phyloP scores from a whole-genome alignment of 2,113 vertebrate genomes.

The Cyprinodon brontotheroides region DNA sequence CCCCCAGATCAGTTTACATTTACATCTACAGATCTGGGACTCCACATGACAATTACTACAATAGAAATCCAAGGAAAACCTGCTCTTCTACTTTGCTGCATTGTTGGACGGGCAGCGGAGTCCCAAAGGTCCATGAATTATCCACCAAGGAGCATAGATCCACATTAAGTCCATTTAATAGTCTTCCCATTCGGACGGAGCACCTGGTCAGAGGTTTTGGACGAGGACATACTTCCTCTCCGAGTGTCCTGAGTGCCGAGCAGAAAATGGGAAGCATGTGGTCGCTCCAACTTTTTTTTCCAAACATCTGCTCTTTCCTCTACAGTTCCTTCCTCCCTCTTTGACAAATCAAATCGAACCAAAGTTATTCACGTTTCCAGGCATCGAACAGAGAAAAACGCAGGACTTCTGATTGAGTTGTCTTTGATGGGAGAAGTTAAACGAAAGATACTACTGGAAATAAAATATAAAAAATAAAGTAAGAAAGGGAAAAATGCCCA shows the following conservation, averaged over 20 bases:
- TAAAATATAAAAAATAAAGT: not conserved
- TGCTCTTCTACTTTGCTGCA: slow-evolving; percentile 51
- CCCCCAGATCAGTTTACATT: slow-evolving; percentile 45
- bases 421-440: not conserved
- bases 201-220: slow-evolving; percentile 68
- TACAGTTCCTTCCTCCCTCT: slow-evolving; percentile 17
- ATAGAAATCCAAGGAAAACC: slow-evolving; percentile 49
- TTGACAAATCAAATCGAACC: not conserved
- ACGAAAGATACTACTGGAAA: not conserved
- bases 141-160: slow-evolving; percentile 56
- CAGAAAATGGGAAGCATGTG: slow-evolving; percentile 62
- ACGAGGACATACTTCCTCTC: slow-evolving; percentile 38
- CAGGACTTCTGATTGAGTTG: not conserved
- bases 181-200: slow-evolving; percentile 53
- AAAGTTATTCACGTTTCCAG: not conserved
- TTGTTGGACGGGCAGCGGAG: slow-evolving; percentile 58
- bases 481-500: too few relatives aligned
- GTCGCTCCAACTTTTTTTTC: slow-evolving; percentile 25
- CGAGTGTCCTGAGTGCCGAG: slow-evolving; percentile 47
- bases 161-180: slow-evolving; percentile 47
- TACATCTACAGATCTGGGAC: slow-evolving; percentile 51
- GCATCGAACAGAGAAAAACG: not conserved
- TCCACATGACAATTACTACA: slow-evolving; percentile 26
- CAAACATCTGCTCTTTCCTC: slow-evolving; percentile 58
- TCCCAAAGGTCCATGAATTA: slow-evolving; percentile 37